These are phyloP conservation scores for Drosophila burlai DNA, from an alignment of 1,140 invertebrate genomes.

Conservation along the genomic window DNA sequence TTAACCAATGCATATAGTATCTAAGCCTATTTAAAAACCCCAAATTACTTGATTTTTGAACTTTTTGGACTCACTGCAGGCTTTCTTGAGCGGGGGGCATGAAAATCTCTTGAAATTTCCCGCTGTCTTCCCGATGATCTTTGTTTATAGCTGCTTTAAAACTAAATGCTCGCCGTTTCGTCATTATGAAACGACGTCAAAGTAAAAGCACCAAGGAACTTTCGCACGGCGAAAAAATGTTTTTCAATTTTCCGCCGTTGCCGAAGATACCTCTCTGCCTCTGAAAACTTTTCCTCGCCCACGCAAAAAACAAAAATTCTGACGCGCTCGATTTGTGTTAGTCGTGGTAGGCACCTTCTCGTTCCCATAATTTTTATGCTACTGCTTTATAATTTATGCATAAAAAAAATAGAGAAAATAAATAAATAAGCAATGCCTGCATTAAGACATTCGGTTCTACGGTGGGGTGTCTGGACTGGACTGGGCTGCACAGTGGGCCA, in stretches of 20 bases:
- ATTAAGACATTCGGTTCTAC: constrained; percentile 43
- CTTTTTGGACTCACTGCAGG: neutral
- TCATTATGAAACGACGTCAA: constrained; percentile 80
- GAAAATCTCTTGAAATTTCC: constrained; percentile 45
- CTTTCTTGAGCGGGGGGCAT: neutral
- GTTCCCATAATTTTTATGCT: constrained; percentile 62
- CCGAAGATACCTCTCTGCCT: constrained; percentile 9
- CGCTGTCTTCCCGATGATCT: constrained; percentile 33
- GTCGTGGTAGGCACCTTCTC: constrained; percentile 23
- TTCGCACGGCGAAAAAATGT: constrained; percentile 76
- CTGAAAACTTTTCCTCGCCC: constrained; percentile 41
- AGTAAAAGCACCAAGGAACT: constrained; percentile 57
- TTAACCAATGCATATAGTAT: neutral
- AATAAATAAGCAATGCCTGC: constrained; percentile 47
- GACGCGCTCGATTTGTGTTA: constrained; percentile 68
- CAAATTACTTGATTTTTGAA: neutral
- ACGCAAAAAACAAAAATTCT: constrained; percentile 48
- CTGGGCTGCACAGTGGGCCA: constrained; percentile 62
- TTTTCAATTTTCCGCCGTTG: constrained; percentile 65
- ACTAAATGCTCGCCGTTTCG: constrained; percentile 69
- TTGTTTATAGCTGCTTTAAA: constrained; percentile 72
- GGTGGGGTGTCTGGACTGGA: constrained; percentile 33
- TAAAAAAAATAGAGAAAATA: constrained; percentile 45
- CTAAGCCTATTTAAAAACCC: neutral
- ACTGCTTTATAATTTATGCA: constrained; percentile 72